Evolutionary conservation across 2,888 invertebrate genomes (phyloP), one percentile per base, ranked within the genome.

Genomic region (Acanthopleura granulata): DNA sequence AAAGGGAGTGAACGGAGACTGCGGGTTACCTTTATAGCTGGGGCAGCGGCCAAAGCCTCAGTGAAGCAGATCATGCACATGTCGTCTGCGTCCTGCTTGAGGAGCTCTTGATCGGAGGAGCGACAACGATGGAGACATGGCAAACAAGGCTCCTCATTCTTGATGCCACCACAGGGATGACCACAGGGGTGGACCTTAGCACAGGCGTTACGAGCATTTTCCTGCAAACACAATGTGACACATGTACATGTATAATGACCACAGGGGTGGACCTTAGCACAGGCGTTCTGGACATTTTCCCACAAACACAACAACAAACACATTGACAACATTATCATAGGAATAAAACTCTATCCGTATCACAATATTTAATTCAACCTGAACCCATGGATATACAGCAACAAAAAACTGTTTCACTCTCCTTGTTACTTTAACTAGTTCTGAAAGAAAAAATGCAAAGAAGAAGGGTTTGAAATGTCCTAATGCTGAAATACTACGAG

Each of bases 61-160:
- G 97, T 97, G 91, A 99, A 99, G 91, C 99, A 99, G 84, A 99
- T 97, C 96, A 99, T 98, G 91, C 99, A 99, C 97, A 99, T 97
- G 89, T 99, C 99, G 87, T 99, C 99, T 0, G 97, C 97, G 90
- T 99, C 99, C 91, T 99, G 99, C 22, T 96, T 94, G 73, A 98
- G 92, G 16, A 85, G 78, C 61, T 87, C 87, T 72, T 85, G 85
- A 75, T 86, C 86, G 0, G 77, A 76, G 0, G 81, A 77, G 30
- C 84, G 91, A 88, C 98, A 98, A 1, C 97, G 95, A 85, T 95
- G 94, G 80, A 99, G 92, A 88, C 99, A 99, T 0, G 98, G 97
- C 83, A 98, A 91, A 88, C 98, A 99, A 14, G 92, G 92, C 16
- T 86, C 84, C 91, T 99, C 98, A 80, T 94, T 94, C 30, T 93